Conservation (phyloP, 2,888 invertebrate genomes). For the Cephus pulcher region DNA sequence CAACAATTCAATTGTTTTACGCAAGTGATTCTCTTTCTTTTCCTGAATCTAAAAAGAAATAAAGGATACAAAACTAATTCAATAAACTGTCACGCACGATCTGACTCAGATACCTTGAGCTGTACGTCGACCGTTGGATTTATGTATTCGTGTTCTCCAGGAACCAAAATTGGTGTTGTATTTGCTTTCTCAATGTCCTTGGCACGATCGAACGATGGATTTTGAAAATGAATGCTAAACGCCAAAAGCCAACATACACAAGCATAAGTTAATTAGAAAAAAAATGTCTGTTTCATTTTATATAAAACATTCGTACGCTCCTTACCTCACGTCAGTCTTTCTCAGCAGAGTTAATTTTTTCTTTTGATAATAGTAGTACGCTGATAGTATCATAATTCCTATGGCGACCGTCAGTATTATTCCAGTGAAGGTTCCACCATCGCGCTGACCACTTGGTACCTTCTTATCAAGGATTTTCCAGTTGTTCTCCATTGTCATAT, state of each 20-base stretch:
- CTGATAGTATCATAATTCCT: slow-evolving; percentile 28
- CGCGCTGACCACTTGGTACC: slow-evolving; percentile 6
- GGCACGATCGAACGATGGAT: slow-evolving; percentile 52
- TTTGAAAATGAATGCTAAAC: slow-evolving; percentile 59
- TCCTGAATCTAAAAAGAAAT: background rate
- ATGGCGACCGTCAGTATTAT: slow-evolving; percentile 35
- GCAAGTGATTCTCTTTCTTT: background rate
- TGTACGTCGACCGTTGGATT: slow-evolving; percentile 48
- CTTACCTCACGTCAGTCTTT: slow-evolving; percentile 34
- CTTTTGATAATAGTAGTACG: slow-evolving; percentile 48
- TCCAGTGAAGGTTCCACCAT: slow-evolving; percentile 31
- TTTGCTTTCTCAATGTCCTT: slow-evolving; percentile 29
- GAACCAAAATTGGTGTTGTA: slow-evolving; percentile 38
- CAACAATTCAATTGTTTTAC: background rate
- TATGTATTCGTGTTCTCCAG: slow-evolving; percentile 59
- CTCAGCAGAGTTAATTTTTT: slow-evolving; percentile 31
- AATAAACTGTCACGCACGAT: background rate
- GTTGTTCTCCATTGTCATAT: slow-evolving; percentile 16
- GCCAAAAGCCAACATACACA: slow-evolving; percentile 18
- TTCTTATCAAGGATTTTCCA: slow-evolving; percentile 20
- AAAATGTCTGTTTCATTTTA: background rate
- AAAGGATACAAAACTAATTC: background rate
- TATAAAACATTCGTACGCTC: background rate
- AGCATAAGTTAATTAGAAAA: background rate
- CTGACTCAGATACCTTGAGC: slow-evolving; percentile 7